These are phyloP conservation scores for Pterocles gutturalis DNA, from an alignment of 2,113 vertebrate species.

Conservation along the genomic window DNA sequence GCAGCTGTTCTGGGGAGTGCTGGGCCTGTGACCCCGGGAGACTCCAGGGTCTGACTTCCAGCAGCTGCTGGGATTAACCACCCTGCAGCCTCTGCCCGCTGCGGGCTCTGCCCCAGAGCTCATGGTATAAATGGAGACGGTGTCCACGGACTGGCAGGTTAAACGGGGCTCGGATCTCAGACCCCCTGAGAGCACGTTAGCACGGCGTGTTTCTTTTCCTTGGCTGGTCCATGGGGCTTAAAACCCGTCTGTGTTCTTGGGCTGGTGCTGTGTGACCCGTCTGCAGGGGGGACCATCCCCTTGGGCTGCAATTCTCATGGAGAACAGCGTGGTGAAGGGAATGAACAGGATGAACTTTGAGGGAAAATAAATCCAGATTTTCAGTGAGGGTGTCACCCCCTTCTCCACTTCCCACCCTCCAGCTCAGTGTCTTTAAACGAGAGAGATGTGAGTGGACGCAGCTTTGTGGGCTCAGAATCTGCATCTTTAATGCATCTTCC, in stretches of 20 bases:
- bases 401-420: neutral
- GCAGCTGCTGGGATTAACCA: neutral
- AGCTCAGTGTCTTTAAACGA: neutral
- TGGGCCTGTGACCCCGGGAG: neutral
- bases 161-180: neutral
- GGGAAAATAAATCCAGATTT: neutral
- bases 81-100: neutral
- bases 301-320: fast-evolving
- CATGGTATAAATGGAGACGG: no score
- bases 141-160: fast-evolving
- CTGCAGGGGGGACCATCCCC: neutral
- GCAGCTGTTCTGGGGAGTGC: neutral
- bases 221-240: neutral
- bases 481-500: neutral
- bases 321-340: fast-evolving
- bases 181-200: neutral
- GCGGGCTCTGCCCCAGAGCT: neutral
- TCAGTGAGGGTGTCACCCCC: neutral
- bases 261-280: neutral
- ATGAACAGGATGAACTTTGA: neutral
- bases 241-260: neutral
- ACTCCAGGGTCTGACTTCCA: neutral
- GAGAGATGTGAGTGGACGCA: neutral
- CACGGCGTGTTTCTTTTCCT: neutral
- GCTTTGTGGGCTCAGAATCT: neutral